Evolutionary conservation across 2,113 vertebrate genomes (phyloP).

Genomic region (Osmerus mordax): DNA sequence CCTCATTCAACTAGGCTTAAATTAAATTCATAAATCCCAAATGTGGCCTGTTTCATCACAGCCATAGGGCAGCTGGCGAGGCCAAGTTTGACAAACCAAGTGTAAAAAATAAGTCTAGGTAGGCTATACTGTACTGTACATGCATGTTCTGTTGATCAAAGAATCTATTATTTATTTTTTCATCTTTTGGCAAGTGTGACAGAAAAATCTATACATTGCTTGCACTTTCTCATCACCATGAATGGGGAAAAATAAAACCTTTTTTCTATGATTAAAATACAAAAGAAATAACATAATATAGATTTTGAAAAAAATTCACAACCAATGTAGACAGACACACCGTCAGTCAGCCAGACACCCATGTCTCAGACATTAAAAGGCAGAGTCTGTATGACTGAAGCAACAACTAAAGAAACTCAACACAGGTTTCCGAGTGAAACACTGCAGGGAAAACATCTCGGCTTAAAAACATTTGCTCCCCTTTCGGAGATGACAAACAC

Average conservation of each 20-base stretch:
- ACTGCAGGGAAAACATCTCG: conserved; percentile 2
- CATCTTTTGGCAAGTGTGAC: neutral
- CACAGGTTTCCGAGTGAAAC: conserved; percentile 16
- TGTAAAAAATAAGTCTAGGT: neutral
- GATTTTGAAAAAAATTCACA: conserved; percentile 11
- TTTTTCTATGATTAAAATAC: conserved; percentile 38
- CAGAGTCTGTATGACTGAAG: conserved; percentile 14
- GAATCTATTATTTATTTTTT: neutral
- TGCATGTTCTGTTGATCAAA: neutral
- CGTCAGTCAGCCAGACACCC: conserved; percentile 13
- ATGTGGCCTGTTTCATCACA: no score
- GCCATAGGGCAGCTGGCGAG: no score
- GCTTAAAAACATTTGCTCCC: neutral
- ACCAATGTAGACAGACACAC: conserved; percentile 25
- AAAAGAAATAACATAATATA: conserved; percentile 30
- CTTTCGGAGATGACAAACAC: neutral
- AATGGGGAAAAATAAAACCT: conserved; percentile 20
- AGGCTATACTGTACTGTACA: no score
- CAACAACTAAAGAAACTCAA: conserved; percentile 2
- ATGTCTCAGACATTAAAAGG: conserved; percentile 32
- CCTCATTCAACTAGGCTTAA: no score
- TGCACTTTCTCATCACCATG: conserved; percentile 17
- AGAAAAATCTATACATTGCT: conserved; percentile 17
- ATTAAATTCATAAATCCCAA: no score
- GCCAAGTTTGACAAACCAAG: no score